Evolutionary conservation across 2,888 invertebrate genomes (phyloP).

Genomic region (Zeuzera pyrina): DNA sequence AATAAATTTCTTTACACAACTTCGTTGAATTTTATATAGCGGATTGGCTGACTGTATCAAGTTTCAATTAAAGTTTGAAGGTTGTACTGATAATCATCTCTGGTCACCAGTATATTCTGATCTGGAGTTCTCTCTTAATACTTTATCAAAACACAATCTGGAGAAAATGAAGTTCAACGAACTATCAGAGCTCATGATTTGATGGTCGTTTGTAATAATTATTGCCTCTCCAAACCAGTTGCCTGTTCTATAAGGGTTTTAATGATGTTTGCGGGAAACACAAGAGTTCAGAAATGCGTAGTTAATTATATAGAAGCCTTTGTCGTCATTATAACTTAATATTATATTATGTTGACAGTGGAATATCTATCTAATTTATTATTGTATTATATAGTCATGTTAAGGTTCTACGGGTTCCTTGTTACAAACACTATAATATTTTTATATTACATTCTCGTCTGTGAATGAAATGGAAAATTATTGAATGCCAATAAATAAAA

Average conservation of each 20-base stretch:
- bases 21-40: constrained; percentile 17
- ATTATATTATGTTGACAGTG: neutral
- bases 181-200: constrained; percentile 21
- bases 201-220: constrained; percentile 26
- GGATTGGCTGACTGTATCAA: constrained; percentile 23
- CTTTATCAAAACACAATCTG: constrained; percentile 1
- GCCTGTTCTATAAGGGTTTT: constrained; percentile 24
- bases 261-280: constrained; percentile 25
- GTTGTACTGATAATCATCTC: constrained; percentile 30
- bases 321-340: constrained; percentile 1
- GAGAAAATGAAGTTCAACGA: constrained; percentile 18
- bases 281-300: constrained; percentile 4
- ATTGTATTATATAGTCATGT: too few relatives aligned
- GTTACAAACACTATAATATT: too few relatives aligned
- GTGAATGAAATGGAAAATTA: too few relatives aligned
- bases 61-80: constrained; percentile 40
- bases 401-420: too few relatives aligned
- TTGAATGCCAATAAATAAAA: too few relatives aligned
- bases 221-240: constrained; percentile 31
- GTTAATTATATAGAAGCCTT: constrained; percentile 15
- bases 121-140: constrained; percentile 5
- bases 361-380: neutral
- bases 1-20: constrained; percentile 9
- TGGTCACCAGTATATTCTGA: constrained; percentile 13
- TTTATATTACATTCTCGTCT: too few relatives aligned